These are phyloP conservation scores for Labrus mixtus DNA, from an alignment of 2,113 vertebrate genomes.

Conservation along the genomic window DNA sequence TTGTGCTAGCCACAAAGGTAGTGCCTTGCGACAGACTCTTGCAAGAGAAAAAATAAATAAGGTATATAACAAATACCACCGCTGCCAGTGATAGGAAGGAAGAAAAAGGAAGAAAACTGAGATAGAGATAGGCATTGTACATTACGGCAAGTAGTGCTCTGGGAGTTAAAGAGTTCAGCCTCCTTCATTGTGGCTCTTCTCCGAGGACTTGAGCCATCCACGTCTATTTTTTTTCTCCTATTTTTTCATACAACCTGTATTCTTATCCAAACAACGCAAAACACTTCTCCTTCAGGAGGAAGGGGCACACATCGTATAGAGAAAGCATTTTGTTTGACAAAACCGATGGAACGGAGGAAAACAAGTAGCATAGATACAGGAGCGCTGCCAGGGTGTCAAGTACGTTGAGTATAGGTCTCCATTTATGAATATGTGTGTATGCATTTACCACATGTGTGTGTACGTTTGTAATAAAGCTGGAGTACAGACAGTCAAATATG, in stretches of 20 bases:
- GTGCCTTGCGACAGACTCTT: conserved; percentile 39
- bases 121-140: conserved; percentile 22
- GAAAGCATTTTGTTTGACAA: conserved; percentile 55
- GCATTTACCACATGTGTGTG: conserved; percentile 1
- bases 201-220: conserved; percentile 20
- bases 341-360: conserved; percentile 39
- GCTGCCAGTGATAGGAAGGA: conserved; percentile 17
- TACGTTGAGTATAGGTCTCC: conserved; percentile 16
- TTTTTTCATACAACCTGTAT: conserved; percentile 31
- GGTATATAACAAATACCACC: conserved; percentile 12
- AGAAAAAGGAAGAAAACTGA: neutral
- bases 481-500: conserved; percentile 65
- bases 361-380: neutral
- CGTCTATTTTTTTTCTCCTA: conserved; percentile 10
- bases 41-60: neutral
- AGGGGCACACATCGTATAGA: conserved; percentile 8
- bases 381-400: conserved; percentile 29
- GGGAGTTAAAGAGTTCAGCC: conserved; percentile 41
- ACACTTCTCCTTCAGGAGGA: conserved; percentile 15
- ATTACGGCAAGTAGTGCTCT: conserved; percentile 42
- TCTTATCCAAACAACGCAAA: neutral
- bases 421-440: neutral
- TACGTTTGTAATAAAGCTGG: conserved; percentile 57
- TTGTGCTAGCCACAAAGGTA: conserved; percentile 57
- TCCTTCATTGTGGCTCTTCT: conserved; percentile 42